These are phyloP conservation scores for Ptychoptera albimana DNA, from an alignment of 2,888 invertebrate genomes.

Conservation along the genomic window DNA sequence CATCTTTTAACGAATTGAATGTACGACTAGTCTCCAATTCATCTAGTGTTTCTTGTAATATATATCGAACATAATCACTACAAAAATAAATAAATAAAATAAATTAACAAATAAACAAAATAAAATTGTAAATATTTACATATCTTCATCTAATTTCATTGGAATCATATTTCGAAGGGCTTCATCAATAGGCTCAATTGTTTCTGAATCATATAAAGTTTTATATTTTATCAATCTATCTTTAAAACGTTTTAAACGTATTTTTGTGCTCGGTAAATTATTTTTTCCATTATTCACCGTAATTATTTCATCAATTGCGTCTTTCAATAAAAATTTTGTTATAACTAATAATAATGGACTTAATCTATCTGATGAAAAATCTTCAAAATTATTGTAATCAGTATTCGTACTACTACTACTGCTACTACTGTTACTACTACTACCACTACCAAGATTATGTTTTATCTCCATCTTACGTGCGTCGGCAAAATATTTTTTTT, in stretches of 20 bases:
- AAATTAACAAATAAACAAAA: not conserved
- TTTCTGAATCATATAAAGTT: not conserved
- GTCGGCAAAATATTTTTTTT: too few species aligned
- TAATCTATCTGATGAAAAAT: not conserved
- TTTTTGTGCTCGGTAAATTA: not conserved
- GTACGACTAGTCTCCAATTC: constrained; percentile 5
- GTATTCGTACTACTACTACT: too few species aligned
- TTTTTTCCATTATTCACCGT: constrained; percentile 7
- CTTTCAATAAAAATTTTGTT: constrained; percentile 3
- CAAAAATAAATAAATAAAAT: not conserved
- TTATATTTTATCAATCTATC: not conserved
- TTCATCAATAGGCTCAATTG: constrained; percentile 8
- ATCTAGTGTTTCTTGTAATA: not conserved
- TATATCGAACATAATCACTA: not conserved
- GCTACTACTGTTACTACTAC: too few species aligned
- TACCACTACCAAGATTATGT: too few species aligned
- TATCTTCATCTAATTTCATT: constrained; percentile 9
- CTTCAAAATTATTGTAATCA: too few species aligned
- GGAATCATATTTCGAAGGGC: constrained; percentile 5
- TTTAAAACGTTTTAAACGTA: not conserved
- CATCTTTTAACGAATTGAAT: constrained; percentile 1
- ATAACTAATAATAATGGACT: constrained; percentile 2
- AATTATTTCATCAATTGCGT: constrained; percentile 7
- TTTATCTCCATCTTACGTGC: too few species aligned
- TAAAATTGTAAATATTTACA: constrained; percentile 5